A percentile compares a stretch with the other conserved stretches of the same genome.
Conservation (phyloP, 2,888 invertebrate genomes). For the Monochamus alternatus region DNA sequence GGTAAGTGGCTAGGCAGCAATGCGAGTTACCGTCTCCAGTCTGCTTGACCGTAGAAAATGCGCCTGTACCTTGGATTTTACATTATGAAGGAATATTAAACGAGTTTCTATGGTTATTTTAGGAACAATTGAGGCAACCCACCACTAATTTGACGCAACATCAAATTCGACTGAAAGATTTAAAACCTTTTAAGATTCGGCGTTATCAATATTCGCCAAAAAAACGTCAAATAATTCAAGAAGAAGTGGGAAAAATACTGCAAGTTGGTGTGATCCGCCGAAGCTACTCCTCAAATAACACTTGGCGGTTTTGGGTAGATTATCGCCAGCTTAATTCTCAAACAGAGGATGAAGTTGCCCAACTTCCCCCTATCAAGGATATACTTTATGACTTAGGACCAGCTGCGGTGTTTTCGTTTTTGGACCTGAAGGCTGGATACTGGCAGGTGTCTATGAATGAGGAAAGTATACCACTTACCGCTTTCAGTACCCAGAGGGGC, state of each 20-base stretch:
- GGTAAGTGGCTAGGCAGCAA: no score
- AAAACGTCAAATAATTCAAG: not conserved
- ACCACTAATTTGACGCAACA: not conserved
- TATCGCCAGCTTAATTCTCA: not conserved
- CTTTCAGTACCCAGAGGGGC: slow-evolving; percentile 1
- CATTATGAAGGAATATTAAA: no score
- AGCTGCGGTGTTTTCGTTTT: not conserved
- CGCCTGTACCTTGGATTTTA: no score
- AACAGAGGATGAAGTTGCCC: not conserved
- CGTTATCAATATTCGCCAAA: not conserved
- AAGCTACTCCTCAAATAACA: not conserved
- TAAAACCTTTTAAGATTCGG: not conserved
- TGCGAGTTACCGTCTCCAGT: no score
- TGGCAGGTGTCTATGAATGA: slow-evolving; percentile 11
- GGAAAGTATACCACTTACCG: no score
- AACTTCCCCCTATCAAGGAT: not conserved
- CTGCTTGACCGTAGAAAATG: no score
- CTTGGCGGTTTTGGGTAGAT: not conserved
- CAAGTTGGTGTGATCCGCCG: no score
- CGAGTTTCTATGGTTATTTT: no score
- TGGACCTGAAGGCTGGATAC: not conserved
- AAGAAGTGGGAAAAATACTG: not conserved
- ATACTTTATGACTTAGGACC: not conserved
- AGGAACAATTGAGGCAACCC: no score
- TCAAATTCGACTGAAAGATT: not conserved